These are phyloP conservation scores for Burhinus bistriatus DNA, from an alignment of 2,113 vertebrate species.

Conservation along the genomic window DNA sequence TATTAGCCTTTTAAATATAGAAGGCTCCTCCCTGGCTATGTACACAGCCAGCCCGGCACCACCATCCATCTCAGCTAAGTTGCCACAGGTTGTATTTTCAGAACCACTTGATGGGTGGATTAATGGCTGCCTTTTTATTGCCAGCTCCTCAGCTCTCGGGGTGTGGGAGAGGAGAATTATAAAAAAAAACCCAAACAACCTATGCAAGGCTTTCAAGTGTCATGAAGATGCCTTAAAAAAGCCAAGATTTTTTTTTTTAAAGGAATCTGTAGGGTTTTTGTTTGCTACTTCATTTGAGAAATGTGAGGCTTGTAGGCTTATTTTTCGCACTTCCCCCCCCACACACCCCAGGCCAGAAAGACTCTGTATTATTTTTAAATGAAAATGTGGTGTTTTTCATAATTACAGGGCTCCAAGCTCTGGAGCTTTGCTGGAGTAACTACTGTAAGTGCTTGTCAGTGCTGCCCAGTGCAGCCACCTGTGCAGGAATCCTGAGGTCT, in stretches of 20 bases:
- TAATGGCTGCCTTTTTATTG: conserved; percentile 34
- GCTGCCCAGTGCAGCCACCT: not conserved
- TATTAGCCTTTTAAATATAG: conserved; percentile 40
- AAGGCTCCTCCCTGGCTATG: conserved; percentile 11
- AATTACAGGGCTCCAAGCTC: not conserved
- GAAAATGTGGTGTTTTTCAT: not conserved
- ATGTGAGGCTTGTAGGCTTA: not conserved
- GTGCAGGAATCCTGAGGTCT: not conserved
- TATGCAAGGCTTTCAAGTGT: not conserved
- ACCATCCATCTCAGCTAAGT: not conserved
- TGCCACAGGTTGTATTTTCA: conserved; percentile 36
- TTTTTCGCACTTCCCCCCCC: not conserved
- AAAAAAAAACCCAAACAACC: not conserved
- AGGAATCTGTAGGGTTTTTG: not conserved
- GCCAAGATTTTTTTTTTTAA: not conserved
- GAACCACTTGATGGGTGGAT: not conserved
- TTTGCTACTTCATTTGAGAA: not conserved
- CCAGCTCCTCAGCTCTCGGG: not conserved
- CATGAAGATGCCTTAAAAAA: not conserved
- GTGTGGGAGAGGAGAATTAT: not conserved
- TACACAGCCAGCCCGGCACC: conserved; percentile 31
- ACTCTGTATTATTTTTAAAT: conserved; percentile 27
- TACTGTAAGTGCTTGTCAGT: not conserved
- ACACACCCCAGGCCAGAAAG: not conserved
- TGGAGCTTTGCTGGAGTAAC: not conserved